These are phyloP conservation scores for Tauraco hartlaubi DNA, from an alignment of 2,797 vertebrate genomes.

Conservation along the genomic window DNA sequence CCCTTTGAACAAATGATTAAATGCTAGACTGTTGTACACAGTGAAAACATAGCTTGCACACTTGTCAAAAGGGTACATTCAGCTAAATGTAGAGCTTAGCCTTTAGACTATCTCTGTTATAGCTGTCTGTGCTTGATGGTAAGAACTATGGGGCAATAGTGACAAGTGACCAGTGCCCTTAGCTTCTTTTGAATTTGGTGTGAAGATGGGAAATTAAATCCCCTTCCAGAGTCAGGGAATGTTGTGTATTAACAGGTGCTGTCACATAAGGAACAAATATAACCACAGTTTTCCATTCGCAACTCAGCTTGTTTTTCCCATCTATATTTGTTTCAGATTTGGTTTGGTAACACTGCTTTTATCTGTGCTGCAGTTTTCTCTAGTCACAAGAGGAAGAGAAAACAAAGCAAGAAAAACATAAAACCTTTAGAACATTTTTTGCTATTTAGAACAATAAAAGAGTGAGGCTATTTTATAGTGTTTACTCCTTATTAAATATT, in stretches of 20 bases:
- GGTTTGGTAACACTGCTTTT: neutral
- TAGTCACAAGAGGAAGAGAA: neutral
- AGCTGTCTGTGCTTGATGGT: neutral
- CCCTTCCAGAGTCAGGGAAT: neutral
- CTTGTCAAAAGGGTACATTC: neutral
- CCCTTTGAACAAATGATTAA: neutral
- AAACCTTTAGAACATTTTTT: neutral
- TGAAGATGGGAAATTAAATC: neutral
- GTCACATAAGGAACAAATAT: neutral
- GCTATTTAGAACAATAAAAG: neutral
- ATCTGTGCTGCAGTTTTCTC: neutral
- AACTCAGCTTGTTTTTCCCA: neutral
- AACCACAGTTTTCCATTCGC: neutral
- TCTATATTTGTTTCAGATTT: neutral
- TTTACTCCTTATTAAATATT: slow-evolving; percentile 13
- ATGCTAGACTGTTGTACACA: neutral
- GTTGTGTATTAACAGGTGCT: neutral
- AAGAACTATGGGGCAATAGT: neutral
- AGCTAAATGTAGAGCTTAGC: neutral
- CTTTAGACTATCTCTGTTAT: neutral
- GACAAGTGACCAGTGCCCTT: neutral
- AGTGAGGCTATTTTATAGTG: neutral
- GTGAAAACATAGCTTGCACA: neutral
- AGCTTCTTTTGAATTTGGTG: neutral
- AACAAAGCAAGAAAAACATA: neutral